These are phyloP conservation scores for Petrophora chlorosata DNA, from an alignment of 2,888 invertebrate genomes.

Conservation along the genomic window DNA sequence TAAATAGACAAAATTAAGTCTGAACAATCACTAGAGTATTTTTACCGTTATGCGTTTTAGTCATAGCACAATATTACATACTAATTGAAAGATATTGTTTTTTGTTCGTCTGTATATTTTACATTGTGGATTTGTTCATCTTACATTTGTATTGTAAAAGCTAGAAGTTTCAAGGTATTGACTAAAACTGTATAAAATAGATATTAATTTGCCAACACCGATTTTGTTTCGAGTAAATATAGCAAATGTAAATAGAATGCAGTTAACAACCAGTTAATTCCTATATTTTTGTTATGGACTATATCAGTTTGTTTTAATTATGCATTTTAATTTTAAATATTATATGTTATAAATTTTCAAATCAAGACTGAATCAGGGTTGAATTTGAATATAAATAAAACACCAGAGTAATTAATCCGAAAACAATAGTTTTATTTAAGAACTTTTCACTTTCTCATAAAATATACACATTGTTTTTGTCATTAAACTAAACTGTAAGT, in stretches of 20 bases:
- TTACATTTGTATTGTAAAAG: too few relatives aligned
- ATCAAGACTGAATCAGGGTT: conserved; percentile 38
- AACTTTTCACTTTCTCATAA: conserved; percentile 84
- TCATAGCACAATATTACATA: too few relatives aligned
- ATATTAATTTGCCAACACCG: conserved; percentile 19
- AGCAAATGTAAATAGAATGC: conserved; percentile 13
- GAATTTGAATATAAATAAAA: conserved; percentile 69
- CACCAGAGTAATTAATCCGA: conserved; percentile 79
- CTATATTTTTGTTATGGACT: neutral
- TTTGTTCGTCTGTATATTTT: too few relatives aligned
- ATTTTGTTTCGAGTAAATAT: conserved; percentile 14
- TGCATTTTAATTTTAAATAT: neutral
- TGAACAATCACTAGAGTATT: too few relatives aligned
- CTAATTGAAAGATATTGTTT: too few relatives aligned
- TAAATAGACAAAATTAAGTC: too few relatives aligned
- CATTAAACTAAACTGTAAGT: conserved; percentile 84
- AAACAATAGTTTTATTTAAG: conserved; percentile 85
- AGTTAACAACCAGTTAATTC: neutral
- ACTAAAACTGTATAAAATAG: conserved; percentile 24
- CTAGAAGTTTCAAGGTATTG: neutral
- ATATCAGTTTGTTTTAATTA: neutral
- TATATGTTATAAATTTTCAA: conserved; percentile 8
- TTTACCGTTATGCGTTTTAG: too few relatives aligned
- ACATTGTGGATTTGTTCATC: too few relatives aligned
- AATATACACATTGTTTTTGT: conserved; percentile 84